A percentile compares a stretch with the other conserved stretches of the same genome.
Conservation (phyloP, 1,140 invertebrate species). For the Drosophila varians region DNA sequence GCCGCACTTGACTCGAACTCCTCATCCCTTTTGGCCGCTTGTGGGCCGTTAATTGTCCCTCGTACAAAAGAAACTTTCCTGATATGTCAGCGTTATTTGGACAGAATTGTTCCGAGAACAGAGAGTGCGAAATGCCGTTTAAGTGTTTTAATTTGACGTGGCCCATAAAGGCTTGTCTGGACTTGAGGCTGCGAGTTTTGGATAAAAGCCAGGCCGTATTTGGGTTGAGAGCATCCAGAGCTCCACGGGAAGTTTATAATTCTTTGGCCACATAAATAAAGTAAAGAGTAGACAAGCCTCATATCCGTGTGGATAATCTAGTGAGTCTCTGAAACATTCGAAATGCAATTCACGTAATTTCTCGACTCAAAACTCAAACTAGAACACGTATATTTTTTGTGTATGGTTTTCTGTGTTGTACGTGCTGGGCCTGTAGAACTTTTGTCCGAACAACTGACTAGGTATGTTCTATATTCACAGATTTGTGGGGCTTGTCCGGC, state of each 20-base stretch:
- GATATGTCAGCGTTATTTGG: slow-evolving; percentile 55
- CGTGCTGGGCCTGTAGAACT: slow-evolving; percentile 57
- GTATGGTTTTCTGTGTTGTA: slow-evolving; percentile 20
- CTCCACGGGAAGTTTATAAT: not conserved
- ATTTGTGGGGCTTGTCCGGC: slow-evolving; percentile 26
- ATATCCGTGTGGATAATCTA: slow-evolving; percentile 36
- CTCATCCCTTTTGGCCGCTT: not conserved
- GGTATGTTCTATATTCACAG: slow-evolving; percentile 56
- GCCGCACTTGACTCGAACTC: slow-evolving; percentile 42
- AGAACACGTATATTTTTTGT: slow-evolving; percentile 67
- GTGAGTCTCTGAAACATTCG: slow-evolving; percentile 23
- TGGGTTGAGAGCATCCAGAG: not conserved
- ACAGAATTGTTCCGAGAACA: slow-evolving; percentile 61
- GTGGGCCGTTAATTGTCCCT: slow-evolving; percentile 56
- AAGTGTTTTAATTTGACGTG: slow-evolving; percentile 66
- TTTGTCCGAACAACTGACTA: slow-evolving; percentile 21
- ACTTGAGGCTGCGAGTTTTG: slow-evolving; percentile 26
- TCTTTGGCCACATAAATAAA: not conserved
- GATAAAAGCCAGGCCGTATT: slow-evolving; percentile 14
- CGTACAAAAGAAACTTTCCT: slow-evolving; percentile 41
- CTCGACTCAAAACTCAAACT: slow-evolving; percentile 63
- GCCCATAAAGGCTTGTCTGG: slow-evolving; percentile 45
- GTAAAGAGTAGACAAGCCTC: slow-evolving; percentile 11
- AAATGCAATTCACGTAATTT: slow-evolving; percentile 69
- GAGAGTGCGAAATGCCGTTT: slow-evolving; percentile 32